Evolutionary conservation across 1,140 invertebrate species (phyloP).

Genomic region (Drosophila dunni): DNA sequence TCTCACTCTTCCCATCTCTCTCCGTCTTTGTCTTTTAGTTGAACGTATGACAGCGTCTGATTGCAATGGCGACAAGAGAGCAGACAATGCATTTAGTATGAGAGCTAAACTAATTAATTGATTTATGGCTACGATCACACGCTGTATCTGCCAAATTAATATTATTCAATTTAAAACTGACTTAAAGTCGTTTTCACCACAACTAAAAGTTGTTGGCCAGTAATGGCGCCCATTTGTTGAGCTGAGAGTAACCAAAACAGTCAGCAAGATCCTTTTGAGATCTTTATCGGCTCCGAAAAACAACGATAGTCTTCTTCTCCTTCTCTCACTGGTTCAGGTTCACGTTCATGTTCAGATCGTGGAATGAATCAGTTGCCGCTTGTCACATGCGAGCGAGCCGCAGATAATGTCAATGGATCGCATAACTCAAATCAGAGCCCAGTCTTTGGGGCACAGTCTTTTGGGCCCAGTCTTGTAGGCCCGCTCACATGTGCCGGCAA

Average conservation of each 20-base stretch:
- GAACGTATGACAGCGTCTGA: constrained; percentile 9
- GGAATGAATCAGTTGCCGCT: constrained; percentile 74
- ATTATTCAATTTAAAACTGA: constrained; percentile 78
- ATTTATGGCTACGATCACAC: constrained; percentile 73
- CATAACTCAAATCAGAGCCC: constrained; percentile 70
- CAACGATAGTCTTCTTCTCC: constrained; percentile 56
- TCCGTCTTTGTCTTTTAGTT: not conserved
- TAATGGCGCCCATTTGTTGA: constrained; percentile 76
- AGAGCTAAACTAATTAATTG: constrained; percentile 81
- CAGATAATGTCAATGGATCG: constrained; percentile 79
- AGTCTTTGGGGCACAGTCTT: not conserved
- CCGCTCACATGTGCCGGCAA: constrained; percentile 56
- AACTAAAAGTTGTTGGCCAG: constrained; percentile 79
- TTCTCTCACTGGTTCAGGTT: constrained; percentile 2
- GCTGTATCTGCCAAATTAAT: constrained; percentile 77
- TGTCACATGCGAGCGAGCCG: constrained; percentile 63
- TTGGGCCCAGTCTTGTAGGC: constrained; percentile 27
- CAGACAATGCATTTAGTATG: constrained; percentile 32
- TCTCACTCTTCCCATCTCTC: constrained; percentile 11
- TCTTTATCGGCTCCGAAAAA: constrained; percentile 70
- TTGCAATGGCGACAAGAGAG: constrained; percentile 32
- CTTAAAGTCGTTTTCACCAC: constrained; percentile 81
- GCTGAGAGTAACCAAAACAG: constrained; percentile 49
- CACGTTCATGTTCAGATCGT: constrained; percentile 17
- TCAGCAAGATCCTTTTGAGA: constrained; percentile 82